Evolutionary conservation across 2,113 vertebrate species (phyloP).

Genomic region (Addax nasomaculatus): DNA sequence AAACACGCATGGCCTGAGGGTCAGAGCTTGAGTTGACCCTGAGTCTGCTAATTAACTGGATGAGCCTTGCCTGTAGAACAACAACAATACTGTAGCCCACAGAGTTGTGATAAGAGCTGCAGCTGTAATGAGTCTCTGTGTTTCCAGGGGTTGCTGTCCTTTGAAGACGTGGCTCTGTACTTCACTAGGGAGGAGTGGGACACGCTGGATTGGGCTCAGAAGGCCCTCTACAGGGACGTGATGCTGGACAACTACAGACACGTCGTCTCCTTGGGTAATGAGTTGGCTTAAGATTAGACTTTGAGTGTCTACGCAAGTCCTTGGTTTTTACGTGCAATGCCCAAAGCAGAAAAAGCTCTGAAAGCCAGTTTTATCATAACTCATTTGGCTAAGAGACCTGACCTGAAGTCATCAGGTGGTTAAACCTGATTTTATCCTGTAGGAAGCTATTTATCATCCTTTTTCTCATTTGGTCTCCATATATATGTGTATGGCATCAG

Average conservation of each 20-base stretch:
- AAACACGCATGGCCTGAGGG: not conserved
- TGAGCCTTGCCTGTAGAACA: not conserved
- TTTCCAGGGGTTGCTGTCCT: slow-evolving; percentile 38
- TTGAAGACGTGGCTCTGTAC: slow-evolving; percentile 50
- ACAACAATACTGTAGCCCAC: not conserved
- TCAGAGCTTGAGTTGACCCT: not conserved
- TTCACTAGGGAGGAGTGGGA: slow-evolving; percentile 49
- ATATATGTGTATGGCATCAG: not conserved
- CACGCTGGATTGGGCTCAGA: slow-evolving; percentile 10
- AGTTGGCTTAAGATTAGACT: not conserved
- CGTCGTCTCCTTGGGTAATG: slow-evolving; percentile 47
- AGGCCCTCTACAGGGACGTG: slow-evolving; percentile 41
- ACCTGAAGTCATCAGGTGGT: not conserved
- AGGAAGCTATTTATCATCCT: not conserved
- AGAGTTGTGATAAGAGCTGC: not conserved
- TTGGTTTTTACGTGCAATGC: not conserved
- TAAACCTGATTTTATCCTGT: not conserved
- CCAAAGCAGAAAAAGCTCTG: not conserved
- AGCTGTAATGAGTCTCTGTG: not conserved
- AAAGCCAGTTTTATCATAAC: not conserved
- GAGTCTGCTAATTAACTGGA: not conserved
- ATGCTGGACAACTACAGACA: slow-evolving; percentile 50
- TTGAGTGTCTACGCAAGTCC: not conserved
- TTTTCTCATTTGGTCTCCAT: not conserved
- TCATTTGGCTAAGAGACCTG: not conserved